Percentiles rank a stretch among this genome's conserved stretches.
Evolutionary conservation across 2,113 vertebrate species (phyloP).

Genomic region (Zapornia atra): DNA sequence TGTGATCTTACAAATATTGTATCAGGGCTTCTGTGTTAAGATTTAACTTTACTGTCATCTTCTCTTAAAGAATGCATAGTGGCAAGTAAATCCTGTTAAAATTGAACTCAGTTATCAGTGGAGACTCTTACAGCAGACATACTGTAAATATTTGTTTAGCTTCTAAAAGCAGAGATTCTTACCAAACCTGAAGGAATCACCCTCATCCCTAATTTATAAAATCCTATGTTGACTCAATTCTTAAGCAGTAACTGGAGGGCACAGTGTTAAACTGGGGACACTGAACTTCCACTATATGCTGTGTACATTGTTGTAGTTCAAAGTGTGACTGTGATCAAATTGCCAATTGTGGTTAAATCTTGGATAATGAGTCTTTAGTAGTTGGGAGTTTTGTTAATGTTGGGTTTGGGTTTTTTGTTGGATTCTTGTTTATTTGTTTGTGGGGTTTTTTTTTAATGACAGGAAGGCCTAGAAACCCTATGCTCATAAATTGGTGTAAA

Average conservation of each 20-base stretch:
- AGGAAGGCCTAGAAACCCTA: not conserved
- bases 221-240: not conserved
- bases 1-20: not conserved
- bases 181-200: not conserved
- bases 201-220: not conserved
- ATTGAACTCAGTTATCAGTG: not conserved
- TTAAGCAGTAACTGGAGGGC: not conserved
- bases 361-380: not conserved
- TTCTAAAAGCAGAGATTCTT: not conserved
- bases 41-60: not conserved
- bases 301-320: not conserved
- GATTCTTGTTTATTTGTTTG: no score
- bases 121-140: not conserved
- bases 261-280: not conserved
- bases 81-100: not conserved
- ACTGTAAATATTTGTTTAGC: not conserved
- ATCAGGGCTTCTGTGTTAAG: not conserved
- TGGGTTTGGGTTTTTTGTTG: no score
- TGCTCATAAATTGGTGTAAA: not conserved
- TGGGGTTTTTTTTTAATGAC: not conserved
- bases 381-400: not conserved
- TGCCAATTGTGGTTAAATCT: not conserved
- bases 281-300: not conserved
- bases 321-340: not conserved
- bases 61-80: not conserved